Evolutionary conservation across 1,140 invertebrate species (phyloP).

Genomic region (Pararge aegeria): DNA sequence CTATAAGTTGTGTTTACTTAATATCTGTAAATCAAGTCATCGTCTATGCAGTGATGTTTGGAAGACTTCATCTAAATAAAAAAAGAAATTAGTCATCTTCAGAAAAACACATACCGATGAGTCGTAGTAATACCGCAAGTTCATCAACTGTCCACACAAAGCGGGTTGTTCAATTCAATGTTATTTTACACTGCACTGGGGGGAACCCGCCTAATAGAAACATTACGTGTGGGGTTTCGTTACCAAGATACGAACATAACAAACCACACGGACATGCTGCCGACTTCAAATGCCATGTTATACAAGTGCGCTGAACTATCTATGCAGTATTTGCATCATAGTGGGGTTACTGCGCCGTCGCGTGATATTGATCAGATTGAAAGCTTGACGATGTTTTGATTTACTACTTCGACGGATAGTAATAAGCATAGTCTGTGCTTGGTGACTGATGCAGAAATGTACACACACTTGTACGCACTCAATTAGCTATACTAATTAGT

Average conservation of each 20-base stretch:
- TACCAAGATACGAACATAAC: slow-evolving; percentile 30
- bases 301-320: slow-evolving; percentile 4
- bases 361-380: slow-evolving; percentile 66
- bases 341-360: slow-evolving; percentile 60
- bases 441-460: slow-evolving; percentile 21
- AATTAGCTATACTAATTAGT: background rate
- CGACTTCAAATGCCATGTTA: slow-evolving; percentile 9
- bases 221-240: slow-evolving; percentile 26
- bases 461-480: background rate
- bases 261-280: slow-evolving; percentile 28
- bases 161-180: background rate
- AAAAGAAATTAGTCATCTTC: background rate
- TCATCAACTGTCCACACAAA: slow-evolving; percentile 46
- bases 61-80: slow-evolving; percentile 1
- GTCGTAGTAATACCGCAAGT: slow-evolving; percentile 69
- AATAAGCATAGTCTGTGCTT: slow-evolving; percentile 32
- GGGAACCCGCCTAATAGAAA: slow-evolving; percentile 16
- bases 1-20: no score
- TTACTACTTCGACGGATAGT: slow-evolving; percentile 29
- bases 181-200: slow-evolving; percentile 15
- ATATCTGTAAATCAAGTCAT: background rate
- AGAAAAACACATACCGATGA: slow-evolving; percentile 52
- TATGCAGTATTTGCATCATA: slow-evolving; percentile 31
- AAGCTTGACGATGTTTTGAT: slow-evolving; percentile 22
- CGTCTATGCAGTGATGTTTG: background rate